These are phyloP conservation scores for Helleia helle DNA, from an alignment of 2,888 invertebrate species.

Conservation along the genomic window DNA sequence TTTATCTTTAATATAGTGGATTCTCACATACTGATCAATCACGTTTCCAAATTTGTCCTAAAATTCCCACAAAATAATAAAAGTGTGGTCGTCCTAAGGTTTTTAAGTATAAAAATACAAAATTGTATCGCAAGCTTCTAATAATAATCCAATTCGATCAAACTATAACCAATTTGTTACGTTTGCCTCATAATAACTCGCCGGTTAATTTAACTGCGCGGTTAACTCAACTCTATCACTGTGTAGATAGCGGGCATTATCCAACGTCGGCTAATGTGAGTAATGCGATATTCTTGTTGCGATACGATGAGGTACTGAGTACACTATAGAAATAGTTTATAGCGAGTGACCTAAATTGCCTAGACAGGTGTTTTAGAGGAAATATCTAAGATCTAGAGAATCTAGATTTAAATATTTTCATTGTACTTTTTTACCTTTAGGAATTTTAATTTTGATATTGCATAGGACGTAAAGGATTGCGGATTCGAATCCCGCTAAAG, in stretches of 20 bases:
- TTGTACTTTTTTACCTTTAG: too few relatives aligned
- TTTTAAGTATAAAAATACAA: constrained; percentile 6
- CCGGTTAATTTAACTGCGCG: not conserved
- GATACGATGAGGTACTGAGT: not conserved
- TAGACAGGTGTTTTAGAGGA: too few relatives aligned
- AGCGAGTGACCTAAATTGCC: not conserved
- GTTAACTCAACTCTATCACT: not conserved
- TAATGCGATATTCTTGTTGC: constrained; percentile 5
- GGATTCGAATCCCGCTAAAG: too few relatives aligned
- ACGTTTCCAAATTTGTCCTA: too few relatives aligned
- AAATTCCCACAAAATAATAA: not conserved
- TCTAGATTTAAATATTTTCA: too few relatives aligned
- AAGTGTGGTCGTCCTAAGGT: not conserved
- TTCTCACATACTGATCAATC: too few relatives aligned
- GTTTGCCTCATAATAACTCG: constrained; percentile 9
- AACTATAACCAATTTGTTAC: constrained; percentile 7
- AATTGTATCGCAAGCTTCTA: constrained; percentile 6
- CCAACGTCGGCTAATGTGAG: not conserved
- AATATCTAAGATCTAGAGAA: too few relatives aligned
- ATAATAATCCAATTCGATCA: constrained; percentile 9
- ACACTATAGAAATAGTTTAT: not conserved
- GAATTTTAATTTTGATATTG: too few relatives aligned
- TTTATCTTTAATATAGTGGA: too few relatives aligned
- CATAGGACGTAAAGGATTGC: too few relatives aligned
- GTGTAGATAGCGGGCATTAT: not conserved